phyloP scores from a whole-genome alignment of 1,140 invertebrate genomes.

The Drosophila erecta region DNA sequence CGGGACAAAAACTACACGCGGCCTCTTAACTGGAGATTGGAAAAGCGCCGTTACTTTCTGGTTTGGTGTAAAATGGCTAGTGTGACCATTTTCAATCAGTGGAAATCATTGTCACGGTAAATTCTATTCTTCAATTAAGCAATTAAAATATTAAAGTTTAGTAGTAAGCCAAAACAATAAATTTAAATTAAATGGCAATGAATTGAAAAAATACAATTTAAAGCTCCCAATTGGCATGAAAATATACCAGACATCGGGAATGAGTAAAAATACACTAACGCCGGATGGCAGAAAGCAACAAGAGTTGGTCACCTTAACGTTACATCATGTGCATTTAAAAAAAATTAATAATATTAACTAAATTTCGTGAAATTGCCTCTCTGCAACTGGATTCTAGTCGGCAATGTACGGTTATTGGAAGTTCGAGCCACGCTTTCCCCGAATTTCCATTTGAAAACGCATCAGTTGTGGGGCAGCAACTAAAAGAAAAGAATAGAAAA shows the following conservation, averaged over 20 bases:
- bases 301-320: slow-evolving; percentile 31
- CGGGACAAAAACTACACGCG: background rate
- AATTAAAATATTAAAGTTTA: too few species aligned
- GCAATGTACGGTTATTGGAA: slow-evolving; percentile 14
- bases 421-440: slow-evolving; percentile 6
- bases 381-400: slow-evolving; percentile 8
- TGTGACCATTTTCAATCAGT: slow-evolving; percentile 1
- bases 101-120: too few species aligned
- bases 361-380: slow-evolving; percentile 23
- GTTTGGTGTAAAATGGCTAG: background rate
- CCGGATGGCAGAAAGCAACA: background rate
- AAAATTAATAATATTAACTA: slow-evolving; percentile 28
- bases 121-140: too few species aligned
- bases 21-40: background rate
- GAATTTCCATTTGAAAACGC: slow-evolving; percentile 12
- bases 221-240: background rate
- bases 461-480: slow-evolving; percentile 3
- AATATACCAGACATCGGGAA: background rate
- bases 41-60: slow-evolving; percentile 18
- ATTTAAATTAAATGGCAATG: too few species aligned
- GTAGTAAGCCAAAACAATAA: too few species aligned
- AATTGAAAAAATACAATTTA: background rate
- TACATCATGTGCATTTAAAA: slow-evolving; percentile 45
- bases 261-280: background rate
- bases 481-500: background rate